Evolutionary conservation across 1,140 invertebrate species (phyloP).

Genomic region (Tyrophagus putrescentiae): DNA sequence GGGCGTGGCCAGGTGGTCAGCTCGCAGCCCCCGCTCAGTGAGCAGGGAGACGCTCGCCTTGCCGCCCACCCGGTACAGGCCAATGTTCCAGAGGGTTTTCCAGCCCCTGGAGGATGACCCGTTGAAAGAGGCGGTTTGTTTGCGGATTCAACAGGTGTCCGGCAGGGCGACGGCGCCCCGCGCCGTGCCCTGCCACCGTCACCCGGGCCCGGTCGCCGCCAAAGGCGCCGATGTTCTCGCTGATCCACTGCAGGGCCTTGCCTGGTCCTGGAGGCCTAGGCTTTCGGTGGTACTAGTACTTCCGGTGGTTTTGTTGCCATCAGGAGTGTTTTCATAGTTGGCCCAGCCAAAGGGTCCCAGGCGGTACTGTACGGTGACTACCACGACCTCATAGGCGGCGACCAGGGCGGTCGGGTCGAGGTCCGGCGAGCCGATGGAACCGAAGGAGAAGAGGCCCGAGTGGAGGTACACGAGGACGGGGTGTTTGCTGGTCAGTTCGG

Average conservation of each 20-base stretch:
- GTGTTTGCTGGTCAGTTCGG: background rate
- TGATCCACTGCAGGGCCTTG: constrained; percentile 86
- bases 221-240: constrained; percentile 78
- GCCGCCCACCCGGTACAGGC: background rate
- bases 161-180: constrained; percentile 37
- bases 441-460: constrained; percentile 87
- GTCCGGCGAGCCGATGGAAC: constrained; percentile 57
- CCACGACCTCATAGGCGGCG: constrained; percentile 77
- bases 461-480: constrained; percentile 90
- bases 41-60: background rate
- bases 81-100: constrained; percentile 13
- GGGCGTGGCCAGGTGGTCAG: too few species aligned
- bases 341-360: constrained; percentile 82
- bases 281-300: too few species aligned
- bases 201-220: constrained; percentile 86
- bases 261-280: constrained; percentile 79
- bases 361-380: constrained; percentile 87
- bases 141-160: constrained; percentile 33
- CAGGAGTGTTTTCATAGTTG: background rate
- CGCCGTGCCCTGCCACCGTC: constrained; percentile 91
- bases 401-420: constrained; percentile 76
- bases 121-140: constrained; percentile 23
- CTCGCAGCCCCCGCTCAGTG: background rate
- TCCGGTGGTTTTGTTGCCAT: too few species aligned
- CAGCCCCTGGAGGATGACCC: constrained; percentile 34